Evolutionary conservation across 2,888 invertebrate species (phyloP).

Genomic region (Harmothoe impar): DNA sequence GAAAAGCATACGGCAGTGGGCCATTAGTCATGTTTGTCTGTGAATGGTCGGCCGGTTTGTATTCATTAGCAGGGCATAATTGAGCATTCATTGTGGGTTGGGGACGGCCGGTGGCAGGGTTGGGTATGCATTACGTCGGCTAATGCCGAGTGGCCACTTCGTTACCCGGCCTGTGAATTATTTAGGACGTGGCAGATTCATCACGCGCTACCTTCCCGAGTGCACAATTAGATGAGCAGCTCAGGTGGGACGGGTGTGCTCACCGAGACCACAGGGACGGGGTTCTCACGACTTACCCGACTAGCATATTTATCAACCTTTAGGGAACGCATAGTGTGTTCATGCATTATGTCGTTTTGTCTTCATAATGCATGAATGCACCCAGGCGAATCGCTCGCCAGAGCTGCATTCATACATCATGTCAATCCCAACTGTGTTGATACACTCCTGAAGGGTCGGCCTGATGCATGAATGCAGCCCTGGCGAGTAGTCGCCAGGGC

Average conservation of each 20-base stretch:
- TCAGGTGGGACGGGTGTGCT: neutral
- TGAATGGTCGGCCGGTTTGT: constrained; percentile 30
- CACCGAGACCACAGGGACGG: no score
- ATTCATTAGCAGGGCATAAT: constrained; percentile 32
- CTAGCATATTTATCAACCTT: neutral
- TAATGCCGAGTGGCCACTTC: constrained; percentile 23
- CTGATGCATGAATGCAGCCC: no score
- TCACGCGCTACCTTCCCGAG: neutral
- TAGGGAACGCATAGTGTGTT: neutral
- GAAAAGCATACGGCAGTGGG: neutral
- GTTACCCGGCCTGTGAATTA: constrained; percentile 17
- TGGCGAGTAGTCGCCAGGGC: no score
- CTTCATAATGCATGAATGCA: no score
- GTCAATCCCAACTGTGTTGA: no score
- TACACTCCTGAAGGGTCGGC: no score
- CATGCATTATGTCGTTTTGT: neutral
- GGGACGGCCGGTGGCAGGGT: neutral
- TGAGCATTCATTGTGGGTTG: constrained; percentile 8
- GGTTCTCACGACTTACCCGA: no score
- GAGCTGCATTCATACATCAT: no score
- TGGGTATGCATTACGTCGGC: neutral
- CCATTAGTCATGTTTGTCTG: constrained; percentile 45
- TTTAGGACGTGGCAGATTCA: constrained; percentile 17
- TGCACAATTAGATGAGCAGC: neutral
- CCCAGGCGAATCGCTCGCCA: no score